Evolutionary conservation across 2,888 invertebrate genomes (phyloP).

Genomic region (Athalia cordata): DNA sequence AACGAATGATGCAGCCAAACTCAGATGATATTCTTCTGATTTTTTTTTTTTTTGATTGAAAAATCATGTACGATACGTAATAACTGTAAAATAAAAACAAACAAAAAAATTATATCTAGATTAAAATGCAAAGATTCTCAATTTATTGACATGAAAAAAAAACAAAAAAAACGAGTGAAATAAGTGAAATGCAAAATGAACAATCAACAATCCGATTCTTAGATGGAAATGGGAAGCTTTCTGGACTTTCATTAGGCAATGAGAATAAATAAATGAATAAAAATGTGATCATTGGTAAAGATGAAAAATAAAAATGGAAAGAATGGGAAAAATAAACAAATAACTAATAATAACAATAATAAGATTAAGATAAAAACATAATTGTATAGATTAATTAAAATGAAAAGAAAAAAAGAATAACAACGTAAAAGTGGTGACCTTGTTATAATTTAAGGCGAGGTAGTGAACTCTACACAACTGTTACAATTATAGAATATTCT

Average conservation of each 20-base stretch:
- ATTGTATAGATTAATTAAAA: slow-evolving; percentile 25
- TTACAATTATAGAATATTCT: slow-evolving; percentile 47
- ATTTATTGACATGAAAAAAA: slow-evolving; percentile 7
- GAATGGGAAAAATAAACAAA: background rate
- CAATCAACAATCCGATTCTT: background rate
- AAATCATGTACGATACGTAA: slow-evolving; percentile 25
- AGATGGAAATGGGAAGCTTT: slow-evolving; percentile 34
- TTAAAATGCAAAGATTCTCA: slow-evolving; percentile 16
- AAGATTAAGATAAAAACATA: slow-evolving; percentile 8
- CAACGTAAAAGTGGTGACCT: slow-evolving; percentile 9
- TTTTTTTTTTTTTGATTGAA: background rate
- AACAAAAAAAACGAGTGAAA: too few relatives aligned
- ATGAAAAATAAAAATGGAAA: background rate
- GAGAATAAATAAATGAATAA: slow-evolving; percentile 20
- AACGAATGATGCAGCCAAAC: background rate
- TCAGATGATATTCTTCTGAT: background rate
- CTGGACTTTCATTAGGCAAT: background rate
- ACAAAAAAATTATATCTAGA: background rate
- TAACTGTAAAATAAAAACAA: background rate
- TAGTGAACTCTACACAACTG: background rate
- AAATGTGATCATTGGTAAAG: slow-evolving; percentile 27
- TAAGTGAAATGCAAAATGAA: too few relatives aligned
- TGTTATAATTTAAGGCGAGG: background rate
- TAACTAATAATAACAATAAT: background rate
- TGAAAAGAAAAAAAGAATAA: slow-evolving; percentile 26